Evolutionary conservation across 2,113 vertebrate genomes (phyloP).

Genomic region (Odobenus rosmarus): DNA sequence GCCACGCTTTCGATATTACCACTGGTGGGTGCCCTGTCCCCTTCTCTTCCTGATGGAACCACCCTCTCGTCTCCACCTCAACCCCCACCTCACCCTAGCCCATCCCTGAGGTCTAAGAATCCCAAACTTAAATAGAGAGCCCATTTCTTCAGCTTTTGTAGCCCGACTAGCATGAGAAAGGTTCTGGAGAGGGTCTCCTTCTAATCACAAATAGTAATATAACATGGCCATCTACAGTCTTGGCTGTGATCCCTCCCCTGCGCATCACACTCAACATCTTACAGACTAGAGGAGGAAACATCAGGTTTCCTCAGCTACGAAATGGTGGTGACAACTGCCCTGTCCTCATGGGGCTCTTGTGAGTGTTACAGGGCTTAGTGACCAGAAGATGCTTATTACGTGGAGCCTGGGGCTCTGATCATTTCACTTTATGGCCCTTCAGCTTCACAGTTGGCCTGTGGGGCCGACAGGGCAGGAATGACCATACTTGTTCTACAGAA

Average conservation of each 20-base stretch:
- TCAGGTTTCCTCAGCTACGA: not conserved
- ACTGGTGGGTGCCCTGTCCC: conserved; percentile 89
- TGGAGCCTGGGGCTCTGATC: not conserved
- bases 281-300: not conserved
- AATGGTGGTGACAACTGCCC: not conserved
- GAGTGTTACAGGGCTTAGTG: not conserved
- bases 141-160: not conserved
- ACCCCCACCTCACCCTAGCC: not conserved
- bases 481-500: not conserved
- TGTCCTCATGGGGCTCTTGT: not conserved
- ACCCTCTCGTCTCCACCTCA: not conserved
- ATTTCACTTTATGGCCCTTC: not conserved
- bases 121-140: not conserved
- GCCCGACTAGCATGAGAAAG: not conserved
- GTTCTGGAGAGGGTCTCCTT: not conserved
- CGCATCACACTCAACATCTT: accelerated
- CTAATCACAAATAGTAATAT: no score
- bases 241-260: not conserved
- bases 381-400: accelerated
- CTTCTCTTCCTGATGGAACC: accelerated
- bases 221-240: not conserved
- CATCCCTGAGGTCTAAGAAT: not conserved
- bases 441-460: not conserved
- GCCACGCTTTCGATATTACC: conserved; percentile 98
- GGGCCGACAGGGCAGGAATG: not conserved